Percentiles rank a stretch among this genome's conserved stretches.
Evolutionary conservation across 1,140 invertebrate genomes (phyloP).

Genomic region (Zelostemma sp.): DNA sequence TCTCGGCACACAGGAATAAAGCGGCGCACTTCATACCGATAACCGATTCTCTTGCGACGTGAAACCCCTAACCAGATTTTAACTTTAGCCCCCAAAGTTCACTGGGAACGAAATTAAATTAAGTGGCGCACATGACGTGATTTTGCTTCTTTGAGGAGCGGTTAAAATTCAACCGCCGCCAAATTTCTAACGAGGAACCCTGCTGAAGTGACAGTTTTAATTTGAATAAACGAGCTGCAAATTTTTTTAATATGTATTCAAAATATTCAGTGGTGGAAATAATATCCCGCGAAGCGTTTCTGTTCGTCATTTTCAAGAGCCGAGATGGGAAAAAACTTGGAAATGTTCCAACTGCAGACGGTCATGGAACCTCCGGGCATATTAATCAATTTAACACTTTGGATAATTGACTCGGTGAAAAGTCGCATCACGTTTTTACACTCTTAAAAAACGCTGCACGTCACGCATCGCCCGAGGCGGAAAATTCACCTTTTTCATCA

Average conservation of each 20-base stretch:
- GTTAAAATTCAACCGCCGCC: too few relatives aligned
- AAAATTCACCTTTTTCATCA: too few relatives aligned
- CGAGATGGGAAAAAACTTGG: neutral
- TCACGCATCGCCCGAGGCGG: neutral
- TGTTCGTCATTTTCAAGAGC: neutral
- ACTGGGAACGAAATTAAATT: constrained; percentile 52
- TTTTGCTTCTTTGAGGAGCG: constrained; percentile 1
- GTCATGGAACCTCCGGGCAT: neutral
- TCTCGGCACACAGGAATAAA: constrained; percentile 9
- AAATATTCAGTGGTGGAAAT: too few relatives aligned
- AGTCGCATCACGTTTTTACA: neutral
- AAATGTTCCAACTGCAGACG: neutral
- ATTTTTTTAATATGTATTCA: neutral
- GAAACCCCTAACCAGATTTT: constrained; percentile 53
- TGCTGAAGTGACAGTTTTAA: neutral
- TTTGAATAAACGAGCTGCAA: too few relatives aligned
- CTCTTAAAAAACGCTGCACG: neutral
- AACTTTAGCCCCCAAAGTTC: constrained; percentile 39
- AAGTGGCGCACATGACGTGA: constrained; percentile 43
- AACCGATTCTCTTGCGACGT: constrained; percentile 51
- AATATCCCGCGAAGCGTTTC: too few relatives aligned
- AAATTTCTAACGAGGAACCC: neutral
- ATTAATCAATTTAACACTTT: neutral
- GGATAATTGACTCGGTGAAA: neutral
- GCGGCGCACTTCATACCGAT: constrained; percentile 37